These are phyloP conservation scores for Apantesis nais DNA, from an alignment of 2,888 invertebrate genomes.

Conservation along the genomic window DNA sequence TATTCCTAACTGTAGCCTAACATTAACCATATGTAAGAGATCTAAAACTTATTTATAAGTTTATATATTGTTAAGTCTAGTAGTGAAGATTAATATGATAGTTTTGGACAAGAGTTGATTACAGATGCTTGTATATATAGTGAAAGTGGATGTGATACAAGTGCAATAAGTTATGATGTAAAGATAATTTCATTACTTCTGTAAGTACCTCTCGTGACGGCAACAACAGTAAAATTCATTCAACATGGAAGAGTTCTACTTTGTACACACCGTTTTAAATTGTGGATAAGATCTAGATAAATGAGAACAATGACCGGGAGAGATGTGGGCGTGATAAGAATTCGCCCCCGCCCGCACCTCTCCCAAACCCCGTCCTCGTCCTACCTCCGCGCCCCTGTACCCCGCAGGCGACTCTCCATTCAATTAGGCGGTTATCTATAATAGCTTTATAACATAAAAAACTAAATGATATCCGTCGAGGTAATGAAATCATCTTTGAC, in stretches of 20 bases:
- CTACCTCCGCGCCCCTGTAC: background rate
- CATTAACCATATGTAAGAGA: background rate
- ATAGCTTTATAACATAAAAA: background rate
- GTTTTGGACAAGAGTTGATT: constrained; percentile 16
- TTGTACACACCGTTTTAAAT: background rate
- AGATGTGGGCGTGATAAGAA: background rate
- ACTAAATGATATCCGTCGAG: background rate
- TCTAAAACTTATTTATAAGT: constrained; percentile 5
- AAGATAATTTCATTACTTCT: constrained; percentile 17
- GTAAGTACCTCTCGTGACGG: too few species aligned
- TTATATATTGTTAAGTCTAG: constrained; percentile 12
- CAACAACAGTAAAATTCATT: background rate
- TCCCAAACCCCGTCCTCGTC: background rate
- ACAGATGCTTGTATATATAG: constrained; percentile 16
- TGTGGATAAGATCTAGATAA: background rate
- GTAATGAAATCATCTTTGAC: constrained; percentile 18
- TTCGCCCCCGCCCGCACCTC: background rate
- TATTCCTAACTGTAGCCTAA: constrained; percentile 6
- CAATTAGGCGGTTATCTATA: too few species aligned
- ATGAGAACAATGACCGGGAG: background rate
- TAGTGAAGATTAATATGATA: constrained; percentile 8
- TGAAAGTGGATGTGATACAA: constrained; percentile 31
- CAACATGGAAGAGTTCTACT: background rate
- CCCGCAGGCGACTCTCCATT: too few species aligned
- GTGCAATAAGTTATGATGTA: constrained; percentile 23